These are phyloP conservation scores for Addax nasomaculatus DNA, from an alignment of 2,113 vertebrate species.

Conservation along the genomic window DNA sequence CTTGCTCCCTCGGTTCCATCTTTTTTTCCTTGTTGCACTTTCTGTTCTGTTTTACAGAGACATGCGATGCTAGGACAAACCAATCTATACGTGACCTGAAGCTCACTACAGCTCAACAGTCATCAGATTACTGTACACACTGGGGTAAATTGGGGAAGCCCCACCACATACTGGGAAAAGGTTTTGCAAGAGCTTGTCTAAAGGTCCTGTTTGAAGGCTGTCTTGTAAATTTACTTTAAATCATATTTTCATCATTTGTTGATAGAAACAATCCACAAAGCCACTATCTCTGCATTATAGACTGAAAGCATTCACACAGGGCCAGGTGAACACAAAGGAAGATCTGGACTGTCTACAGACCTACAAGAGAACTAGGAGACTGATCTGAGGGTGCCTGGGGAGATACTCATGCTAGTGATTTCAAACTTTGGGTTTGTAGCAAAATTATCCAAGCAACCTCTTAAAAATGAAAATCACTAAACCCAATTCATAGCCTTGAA, in stretches of 20 bases:
- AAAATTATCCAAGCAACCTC: background rate
- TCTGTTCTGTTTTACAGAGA: background rate
- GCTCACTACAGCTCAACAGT: background rate
- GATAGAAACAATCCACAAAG: background rate
- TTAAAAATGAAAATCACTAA: background rate
- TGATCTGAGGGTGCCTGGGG: background rate
- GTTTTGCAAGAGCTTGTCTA: background rate
- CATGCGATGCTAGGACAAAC: background rate
- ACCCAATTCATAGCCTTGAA: background rate
- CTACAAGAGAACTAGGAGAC: background rate
- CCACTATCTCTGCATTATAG: background rate
- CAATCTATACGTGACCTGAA: fast-evolving
- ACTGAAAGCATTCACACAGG: background rate
- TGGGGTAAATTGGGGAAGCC: background rate
- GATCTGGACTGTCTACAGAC: background rate
- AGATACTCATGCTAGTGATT: background rate
- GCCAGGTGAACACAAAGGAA: background rate
- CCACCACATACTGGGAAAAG: background rate
- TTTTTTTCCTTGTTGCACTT: background rate
- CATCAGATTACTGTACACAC: background rate
- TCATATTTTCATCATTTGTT: background rate
- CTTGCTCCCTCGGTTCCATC: background rate
- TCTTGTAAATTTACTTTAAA: background rate
- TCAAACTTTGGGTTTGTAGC: background rate
- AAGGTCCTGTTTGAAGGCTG: background rate